Conservation (phyloP, 2,888 invertebrate species). For the Minunthozetes semirufus region DNA sequence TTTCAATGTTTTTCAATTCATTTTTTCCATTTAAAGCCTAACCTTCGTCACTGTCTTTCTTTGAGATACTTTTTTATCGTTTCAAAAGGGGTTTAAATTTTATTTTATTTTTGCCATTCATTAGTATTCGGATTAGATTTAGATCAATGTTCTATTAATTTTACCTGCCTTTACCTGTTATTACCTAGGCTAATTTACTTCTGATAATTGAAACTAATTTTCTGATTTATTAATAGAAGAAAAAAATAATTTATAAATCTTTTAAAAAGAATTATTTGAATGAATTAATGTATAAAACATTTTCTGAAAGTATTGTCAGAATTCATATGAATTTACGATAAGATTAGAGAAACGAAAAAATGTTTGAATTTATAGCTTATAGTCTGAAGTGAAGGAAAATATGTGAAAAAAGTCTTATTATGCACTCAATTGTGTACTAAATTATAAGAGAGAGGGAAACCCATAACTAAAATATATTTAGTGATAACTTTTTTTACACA, state of each 20-base stretch:
- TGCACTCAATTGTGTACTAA: background rate
- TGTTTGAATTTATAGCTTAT: background rate
- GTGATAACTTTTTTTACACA: background rate
- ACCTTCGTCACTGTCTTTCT: background rate
- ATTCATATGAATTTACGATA: background rate
- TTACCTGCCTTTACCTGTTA: no score
- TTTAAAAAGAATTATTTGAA: no score
- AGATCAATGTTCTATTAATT: no score
- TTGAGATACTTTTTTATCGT: background rate
- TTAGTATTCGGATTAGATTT: no score
- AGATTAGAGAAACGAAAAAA: background rate
- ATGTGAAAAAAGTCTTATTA: background rate
- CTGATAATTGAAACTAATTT: no score
- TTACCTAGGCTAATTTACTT: no score
- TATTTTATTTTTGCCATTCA: no score
- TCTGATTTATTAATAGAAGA: no score
- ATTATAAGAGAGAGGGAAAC: background rate
- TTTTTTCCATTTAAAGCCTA: constrained; percentile 4
- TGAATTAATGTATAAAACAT: no score
- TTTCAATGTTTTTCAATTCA: background rate
- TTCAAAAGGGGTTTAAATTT: background rate
- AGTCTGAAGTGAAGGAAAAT: background rate
- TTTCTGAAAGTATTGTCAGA: background rate
- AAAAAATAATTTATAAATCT: no score
- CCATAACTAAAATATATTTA: background rate